These are phyloP conservation scores for Polyommatus iphigenia DNA, from an alignment of 2,888 invertebrate species.

Conservation along the genomic window DNA sequence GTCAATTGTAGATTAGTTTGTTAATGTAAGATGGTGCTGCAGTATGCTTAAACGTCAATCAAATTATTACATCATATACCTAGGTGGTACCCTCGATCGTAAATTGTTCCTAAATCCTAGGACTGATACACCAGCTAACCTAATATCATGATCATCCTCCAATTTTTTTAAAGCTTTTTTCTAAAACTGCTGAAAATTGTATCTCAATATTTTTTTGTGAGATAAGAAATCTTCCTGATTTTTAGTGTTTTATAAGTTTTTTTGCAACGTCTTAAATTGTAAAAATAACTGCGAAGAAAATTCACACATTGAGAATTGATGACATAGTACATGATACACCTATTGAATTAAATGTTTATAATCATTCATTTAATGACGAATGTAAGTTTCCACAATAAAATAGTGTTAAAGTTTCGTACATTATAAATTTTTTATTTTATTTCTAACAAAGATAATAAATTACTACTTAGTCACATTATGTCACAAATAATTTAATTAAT, in stretches of 20 bases:
- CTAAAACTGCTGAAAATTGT: too few species aligned
- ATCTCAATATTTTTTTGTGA: too few species aligned
- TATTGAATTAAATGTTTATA: too few species aligned
- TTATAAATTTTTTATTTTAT: neutral
- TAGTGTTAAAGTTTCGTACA: conserved; percentile 12
- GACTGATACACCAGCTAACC: too few species aligned
- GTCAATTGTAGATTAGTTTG: conserved; percentile 33
- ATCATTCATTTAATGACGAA: neutral
- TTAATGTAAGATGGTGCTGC: neutral
- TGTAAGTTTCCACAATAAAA: neutral
- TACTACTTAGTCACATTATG: neutral
- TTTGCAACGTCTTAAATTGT: too few species aligned
- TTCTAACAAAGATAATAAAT: neutral
- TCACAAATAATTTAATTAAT: conserved; percentile 18
- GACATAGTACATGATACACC: neutral
- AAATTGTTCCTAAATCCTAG: too few species aligned
- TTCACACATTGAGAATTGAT: neutral
- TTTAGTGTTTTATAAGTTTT: too few species aligned
- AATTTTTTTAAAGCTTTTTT: too few species aligned
- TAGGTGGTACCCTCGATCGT: too few species aligned
- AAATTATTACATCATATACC: neutral
- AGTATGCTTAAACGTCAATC: neutral
- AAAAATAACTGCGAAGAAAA: neutral
- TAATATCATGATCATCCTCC: too few species aligned
- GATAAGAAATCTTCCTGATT: too few species aligned